phyloP scores from a whole-genome alignment of 2,888 invertebrate species.

The Nemotelus pantherinus region DNA sequence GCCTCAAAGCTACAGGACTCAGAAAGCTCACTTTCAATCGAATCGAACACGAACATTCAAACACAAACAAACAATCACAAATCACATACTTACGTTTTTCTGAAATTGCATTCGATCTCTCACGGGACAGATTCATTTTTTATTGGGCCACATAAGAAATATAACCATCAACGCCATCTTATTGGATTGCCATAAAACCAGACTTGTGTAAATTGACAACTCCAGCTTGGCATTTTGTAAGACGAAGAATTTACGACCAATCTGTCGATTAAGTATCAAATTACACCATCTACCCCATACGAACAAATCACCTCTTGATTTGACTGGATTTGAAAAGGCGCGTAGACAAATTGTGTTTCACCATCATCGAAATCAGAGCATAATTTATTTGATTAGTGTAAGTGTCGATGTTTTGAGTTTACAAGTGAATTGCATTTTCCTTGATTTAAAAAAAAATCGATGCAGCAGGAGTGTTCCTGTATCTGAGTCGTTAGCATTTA shows the following conservation, averaged over 20 bases:
- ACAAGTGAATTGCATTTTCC: background rate
- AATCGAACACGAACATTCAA: no score
- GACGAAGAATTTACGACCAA: constrained; percentile 62
- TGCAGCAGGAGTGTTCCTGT: no score
- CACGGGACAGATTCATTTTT: no score
- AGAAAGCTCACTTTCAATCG: no score
- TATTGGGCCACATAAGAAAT: no score
- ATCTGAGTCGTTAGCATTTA: no score
- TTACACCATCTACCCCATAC: constrained; percentile 62
- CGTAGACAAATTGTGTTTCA: background rate
- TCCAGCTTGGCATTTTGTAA: constrained; percentile 9
- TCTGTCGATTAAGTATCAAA: constrained; percentile 66
- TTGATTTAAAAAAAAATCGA: background rate
- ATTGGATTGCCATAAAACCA: constrained; percentile 17
- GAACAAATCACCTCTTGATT: constrained; percentile 22
- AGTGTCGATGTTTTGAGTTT: no score
- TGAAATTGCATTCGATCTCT: no score
- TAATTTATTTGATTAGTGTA: background rate
- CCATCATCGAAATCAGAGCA: constrained; percentile 16
- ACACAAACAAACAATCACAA: no score
- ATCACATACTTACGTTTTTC: no score
- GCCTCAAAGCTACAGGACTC: no score
- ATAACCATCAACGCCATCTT: no score
- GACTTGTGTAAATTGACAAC: constrained; percentile 19
- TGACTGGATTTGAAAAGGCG: constrained; percentile 16